Evolutionary conservation across 2,113 vertebrate genomes (phyloP).

Genomic region (Albula glossodonta): DNA sequence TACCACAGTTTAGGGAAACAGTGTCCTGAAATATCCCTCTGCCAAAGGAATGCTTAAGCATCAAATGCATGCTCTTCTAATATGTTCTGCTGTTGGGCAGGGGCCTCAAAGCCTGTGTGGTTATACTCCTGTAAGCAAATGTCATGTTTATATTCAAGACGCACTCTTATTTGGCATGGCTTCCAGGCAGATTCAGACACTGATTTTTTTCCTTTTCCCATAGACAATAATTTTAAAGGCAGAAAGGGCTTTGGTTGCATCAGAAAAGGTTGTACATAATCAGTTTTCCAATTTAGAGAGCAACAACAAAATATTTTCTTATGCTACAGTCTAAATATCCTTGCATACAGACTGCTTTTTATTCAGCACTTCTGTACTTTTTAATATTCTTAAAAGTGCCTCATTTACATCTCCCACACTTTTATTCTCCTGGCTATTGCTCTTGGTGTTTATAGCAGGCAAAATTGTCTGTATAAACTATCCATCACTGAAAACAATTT

Average conservation of each 20-base stretch:
- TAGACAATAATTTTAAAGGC: not conserved
- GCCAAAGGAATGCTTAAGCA: not conserved
- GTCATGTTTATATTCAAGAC: not conserved
- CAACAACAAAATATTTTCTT: not conserved
- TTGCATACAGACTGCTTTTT: conserved; percentile 29
- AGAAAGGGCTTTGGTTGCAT: not conserved
- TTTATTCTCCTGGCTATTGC: not conserved
- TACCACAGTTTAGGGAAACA: not conserved
- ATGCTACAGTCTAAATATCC: conserved; percentile 20
- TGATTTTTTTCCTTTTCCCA: not conserved
- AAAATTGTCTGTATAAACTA: not conserved
- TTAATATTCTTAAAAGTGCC: conserved; percentile 49
- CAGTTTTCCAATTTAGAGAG: conserved; percentile 16
- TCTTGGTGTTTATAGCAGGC: not conserved
- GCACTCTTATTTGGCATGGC: not conserved
- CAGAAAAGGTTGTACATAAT: conserved; percentile 6
- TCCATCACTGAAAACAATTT: not conserved
- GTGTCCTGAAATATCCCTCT: not conserved
- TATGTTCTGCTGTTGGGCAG: too few relatives aligned
- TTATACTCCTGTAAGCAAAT: not conserved
- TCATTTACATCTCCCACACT: conserved; percentile 31
- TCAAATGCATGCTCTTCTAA: too few relatives aligned
- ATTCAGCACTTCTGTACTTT: conserved; percentile 27
- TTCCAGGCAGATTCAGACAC: not conserved
- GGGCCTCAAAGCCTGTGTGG: not conserved